phyloP scores from a whole-genome alignment of 2,113 vertebrate genomes.

The Prunella himalayana region DNA sequence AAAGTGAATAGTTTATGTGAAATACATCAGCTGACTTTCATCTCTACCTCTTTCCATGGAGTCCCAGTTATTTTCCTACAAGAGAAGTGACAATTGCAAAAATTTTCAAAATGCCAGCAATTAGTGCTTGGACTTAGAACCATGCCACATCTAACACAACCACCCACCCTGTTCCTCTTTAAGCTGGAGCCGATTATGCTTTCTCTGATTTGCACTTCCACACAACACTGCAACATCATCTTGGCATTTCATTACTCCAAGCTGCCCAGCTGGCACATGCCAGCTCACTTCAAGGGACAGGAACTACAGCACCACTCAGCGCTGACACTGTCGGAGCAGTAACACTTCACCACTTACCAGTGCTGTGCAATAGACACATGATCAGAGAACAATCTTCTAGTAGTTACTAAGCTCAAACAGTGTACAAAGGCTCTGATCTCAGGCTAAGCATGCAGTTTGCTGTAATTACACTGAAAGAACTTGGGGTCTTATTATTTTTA shows the following conservation, averaged over 20 bases:
- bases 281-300: not conserved
- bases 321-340: accelerated
- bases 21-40: not conserved
- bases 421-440: not conserved
- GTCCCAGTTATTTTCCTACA: accelerated
- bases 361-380: accelerated
- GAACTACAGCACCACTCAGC: accelerated
- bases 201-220: not conserved
- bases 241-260: not conserved
- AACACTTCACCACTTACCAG: not conserved
- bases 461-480: not conserved
- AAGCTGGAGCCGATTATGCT: not conserved
- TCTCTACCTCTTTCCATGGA: not conserved
- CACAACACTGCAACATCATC: not conserved
- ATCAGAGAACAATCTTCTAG: not conserved
- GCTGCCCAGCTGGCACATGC: not conserved
- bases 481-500: not conserved
- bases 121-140: not conserved
- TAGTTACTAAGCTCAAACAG: too few species aligned
- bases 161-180: not conserved
- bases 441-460: not conserved
- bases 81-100: not conserved
- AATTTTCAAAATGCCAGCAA: not conserved
- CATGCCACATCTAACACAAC: accelerated
- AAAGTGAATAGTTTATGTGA: not conserved